phyloP scores from a whole-genome alignment of 2,888 invertebrate genomes.

The Eupithecia abbreviata region DNA sequence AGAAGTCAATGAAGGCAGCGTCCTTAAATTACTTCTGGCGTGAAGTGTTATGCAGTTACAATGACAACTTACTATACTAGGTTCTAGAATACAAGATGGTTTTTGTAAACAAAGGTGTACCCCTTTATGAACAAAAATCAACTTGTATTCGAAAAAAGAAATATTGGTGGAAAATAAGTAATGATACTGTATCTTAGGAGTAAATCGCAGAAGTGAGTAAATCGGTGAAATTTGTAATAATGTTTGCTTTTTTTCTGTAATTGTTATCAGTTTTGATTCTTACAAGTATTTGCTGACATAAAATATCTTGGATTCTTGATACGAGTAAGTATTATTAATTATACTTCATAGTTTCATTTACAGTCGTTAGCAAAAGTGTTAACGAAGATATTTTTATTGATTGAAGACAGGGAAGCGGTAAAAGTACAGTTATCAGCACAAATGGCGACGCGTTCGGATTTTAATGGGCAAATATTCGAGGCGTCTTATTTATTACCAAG shows the following conservation, averaged over 20 bases:
- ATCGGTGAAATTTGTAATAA: not conserved
- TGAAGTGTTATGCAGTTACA: not conserved
- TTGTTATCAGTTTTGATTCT: not conserved
- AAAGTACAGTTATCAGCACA: not conserved
- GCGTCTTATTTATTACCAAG: no score
- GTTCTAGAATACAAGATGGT: not conserved
- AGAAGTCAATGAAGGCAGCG: not conserved
- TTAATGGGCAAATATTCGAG: not conserved
- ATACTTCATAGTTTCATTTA: not conserved
- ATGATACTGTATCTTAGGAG: not conserved
- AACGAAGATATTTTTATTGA: not conserved
- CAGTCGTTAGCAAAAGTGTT: not conserved
- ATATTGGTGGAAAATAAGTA: not conserved
- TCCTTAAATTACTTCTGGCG: not conserved
- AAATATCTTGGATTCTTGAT: slow-evolving; percentile 4
- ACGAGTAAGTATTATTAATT: not conserved
- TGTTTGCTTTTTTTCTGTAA: not conserved
- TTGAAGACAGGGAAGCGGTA: not conserved
- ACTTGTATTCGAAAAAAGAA: not conserved
- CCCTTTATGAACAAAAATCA: not conserved
- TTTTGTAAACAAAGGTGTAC: not conserved
- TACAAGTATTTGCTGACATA: not conserved
- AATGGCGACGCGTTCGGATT: not conserved
- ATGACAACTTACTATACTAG: not conserved
- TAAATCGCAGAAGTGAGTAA: not conserved